Evolutionary conservation across 2,113 vertebrate species (phyloP), one percentile per base, ranked within the genome.

Genomic region (Solea senegalensis): DNA sequence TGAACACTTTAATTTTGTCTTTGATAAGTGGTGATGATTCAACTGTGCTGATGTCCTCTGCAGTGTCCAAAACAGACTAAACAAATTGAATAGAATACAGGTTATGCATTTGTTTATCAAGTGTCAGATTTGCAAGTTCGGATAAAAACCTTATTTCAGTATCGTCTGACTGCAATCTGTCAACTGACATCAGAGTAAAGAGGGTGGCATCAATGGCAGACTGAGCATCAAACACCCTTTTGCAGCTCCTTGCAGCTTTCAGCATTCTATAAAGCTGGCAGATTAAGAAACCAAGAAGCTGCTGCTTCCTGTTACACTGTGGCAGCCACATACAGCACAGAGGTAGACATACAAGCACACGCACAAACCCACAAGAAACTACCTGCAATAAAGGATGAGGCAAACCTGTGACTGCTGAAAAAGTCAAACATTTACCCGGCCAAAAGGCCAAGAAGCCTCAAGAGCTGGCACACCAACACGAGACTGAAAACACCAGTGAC

Each of bases 371-470:
- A 65, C 26, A 58, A 3, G 2, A 46, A 11, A 5, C 44, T 62
- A 49, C 72, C 6, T 68, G 59, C 40, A 63, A 61, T 14, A 49
- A 41, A 46, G 7, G 7, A 28, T 4, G 8, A 54, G 74, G 15
- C n/a, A 43, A 76, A 48, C 13, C 0, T 15, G 26, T 50, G 8
- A 69, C 16, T 65, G 8, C 13, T 44, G 46, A 46, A 55, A 55
- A 65, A 80, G 76, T 80, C 40, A 86, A 85, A 90, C 69, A 87
- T 86, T 88, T 71, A 82, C 76, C 0, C 34, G 51, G 12, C 10
- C 34, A 72, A 15, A 45, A 21, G 8, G 44, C 16, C 8, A 51
- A 59, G 8, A 45, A 21, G 15, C 49, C 65, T 76, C n/a, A 63
- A 52, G 46, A 40, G 53, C 4, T 69, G 51, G 15, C 67, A 66